Base-by-base conservation (phyloP, 2,113 vertebrate species). In the Tichodroma muraria region DNA sequence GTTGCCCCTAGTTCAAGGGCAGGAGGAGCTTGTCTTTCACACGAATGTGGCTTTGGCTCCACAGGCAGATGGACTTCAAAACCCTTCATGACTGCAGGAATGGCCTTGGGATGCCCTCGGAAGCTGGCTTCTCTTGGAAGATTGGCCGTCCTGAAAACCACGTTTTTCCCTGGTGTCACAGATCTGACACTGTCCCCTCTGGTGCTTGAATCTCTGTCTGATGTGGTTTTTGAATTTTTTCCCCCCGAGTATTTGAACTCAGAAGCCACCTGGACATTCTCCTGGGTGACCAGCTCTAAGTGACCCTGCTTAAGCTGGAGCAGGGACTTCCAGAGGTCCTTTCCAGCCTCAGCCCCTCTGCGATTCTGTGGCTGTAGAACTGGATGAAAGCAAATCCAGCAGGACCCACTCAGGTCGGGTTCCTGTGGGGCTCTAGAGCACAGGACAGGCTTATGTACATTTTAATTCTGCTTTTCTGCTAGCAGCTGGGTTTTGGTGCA, bases 221-320 rank as follows among this genome's bases (percentile, higher is more conserved):
- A 6, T 0, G 2, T 3, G 5, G 37, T 70, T 52, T 0, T 54
- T 68, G 17, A 15, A 4, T 11, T 73, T 47, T 42, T 28, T 5
- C 0, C 15, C 11, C n/a, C 17, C 9, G 16, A 14, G 25, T 1
- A 15, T 18, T 0, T 42, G 47, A 75, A 50, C 24, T 77, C 60
- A 24, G 40, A 72, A 84, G 45, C 49, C n/a, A 4, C 14, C 69
- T 37, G 47, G 42, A 19, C 7, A 2, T 2, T n/a, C n/a, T n/a
- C n/a, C n/a, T 40, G 38, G 22, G 28, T 35, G 42, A 11, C 18
- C 27, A 47, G 53, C 53, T 79, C 13, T 22, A 4, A 16, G 56
- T 79, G 75, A 17, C 52, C 45, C 27, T 63, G 25, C 53, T 52
- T 9, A 21, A 35, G 37, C 56, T 45, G 44, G 31, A 10, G 9